Conservation (phyloP, 2,113 vertebrate genomes). For the Spilogale gracilis region DNA sequence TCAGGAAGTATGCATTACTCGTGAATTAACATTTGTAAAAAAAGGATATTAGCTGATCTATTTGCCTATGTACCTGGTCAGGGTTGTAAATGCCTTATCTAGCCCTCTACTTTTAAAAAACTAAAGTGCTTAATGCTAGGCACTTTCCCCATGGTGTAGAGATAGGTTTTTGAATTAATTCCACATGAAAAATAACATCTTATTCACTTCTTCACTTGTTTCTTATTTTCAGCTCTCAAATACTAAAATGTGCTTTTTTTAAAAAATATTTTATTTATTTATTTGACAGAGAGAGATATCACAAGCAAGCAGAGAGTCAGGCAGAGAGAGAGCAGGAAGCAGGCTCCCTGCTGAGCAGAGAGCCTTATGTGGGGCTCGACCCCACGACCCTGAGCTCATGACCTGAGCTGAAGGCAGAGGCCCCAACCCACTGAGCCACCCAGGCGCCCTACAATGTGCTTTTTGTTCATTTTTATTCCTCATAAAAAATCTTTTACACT, state of each 20-base stretch:
- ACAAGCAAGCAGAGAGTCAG: no score
- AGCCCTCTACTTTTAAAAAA: neutral
- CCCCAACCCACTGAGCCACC: no score
- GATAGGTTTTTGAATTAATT: neutral
- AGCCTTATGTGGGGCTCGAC: no score
- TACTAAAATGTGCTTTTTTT: slow-evolving; percentile 8
- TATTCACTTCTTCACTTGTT: neutral
- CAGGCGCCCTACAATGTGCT: no score
- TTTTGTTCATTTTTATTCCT: slow-evolving; percentile 5
- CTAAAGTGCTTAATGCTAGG: neutral
- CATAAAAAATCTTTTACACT: neutral
- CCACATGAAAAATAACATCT: neutral
- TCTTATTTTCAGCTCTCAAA: neutral
- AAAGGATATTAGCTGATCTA: neutral
- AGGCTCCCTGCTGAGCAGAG: no score
- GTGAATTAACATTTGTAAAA: neutral
- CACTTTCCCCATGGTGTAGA: neutral
- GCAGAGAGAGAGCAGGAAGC: no score
- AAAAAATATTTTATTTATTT: no score
- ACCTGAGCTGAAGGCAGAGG: no score
- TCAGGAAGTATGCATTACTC: neutral
- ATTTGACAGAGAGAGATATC: no score
- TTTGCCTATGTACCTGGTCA: neutral
- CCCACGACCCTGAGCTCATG: no score
- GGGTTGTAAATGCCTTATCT: neutral